Percentiles rank a stretch among this genome's conserved stretches.
Evolutionary conservation across 2,888 invertebrate genomes (phyloP).

Genomic region (Drosophila gaucha): DNA sequence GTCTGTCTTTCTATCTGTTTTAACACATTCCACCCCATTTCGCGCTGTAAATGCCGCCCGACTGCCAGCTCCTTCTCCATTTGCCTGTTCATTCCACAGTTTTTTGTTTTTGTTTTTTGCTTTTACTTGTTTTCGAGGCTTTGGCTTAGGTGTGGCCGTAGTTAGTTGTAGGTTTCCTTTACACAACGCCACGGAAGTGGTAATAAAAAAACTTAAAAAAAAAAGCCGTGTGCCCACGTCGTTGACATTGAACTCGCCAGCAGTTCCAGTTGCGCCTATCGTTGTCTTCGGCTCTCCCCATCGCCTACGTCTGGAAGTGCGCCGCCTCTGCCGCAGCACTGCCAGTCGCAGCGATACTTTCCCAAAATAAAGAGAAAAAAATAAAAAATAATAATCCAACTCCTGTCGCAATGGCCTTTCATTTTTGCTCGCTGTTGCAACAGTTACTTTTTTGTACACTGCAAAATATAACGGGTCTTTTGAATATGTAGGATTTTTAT

Average conservation of each 20-base stretch:
- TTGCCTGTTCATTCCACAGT: slow-evolving; percentile 25
- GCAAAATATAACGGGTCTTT: slow-evolving; percentile 5
- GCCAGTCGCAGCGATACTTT: slow-evolving; percentile 60
- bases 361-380: slow-evolving; percentile 37
- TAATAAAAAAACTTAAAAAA: slow-evolving; percentile 34
- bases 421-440: slow-evolving; percentile 57
- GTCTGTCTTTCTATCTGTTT: slow-evolving; percentile 54
- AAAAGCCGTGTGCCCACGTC: slow-evolving; percentile 47
- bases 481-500: neutral
- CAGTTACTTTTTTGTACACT: slow-evolving; percentile 58
- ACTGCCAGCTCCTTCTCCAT: slow-evolving; percentile 43
- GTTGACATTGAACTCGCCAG: slow-evolving; percentile 74
- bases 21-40: slow-evolving; percentile 78
- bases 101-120: slow-evolving; percentile 55
- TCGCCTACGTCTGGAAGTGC: slow-evolving; percentile 6
- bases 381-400: slow-evolving; percentile 14
- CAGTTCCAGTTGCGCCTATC: slow-evolving; percentile 41
- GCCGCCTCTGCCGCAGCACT: slow-evolving; percentile 3
- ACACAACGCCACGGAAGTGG: slow-evolving; percentile 64
- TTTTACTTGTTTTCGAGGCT: slow-evolving; percentile 55
- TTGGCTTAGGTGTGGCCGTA: slow-evolving; percentile 73
- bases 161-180: slow-evolving; percentile 62
- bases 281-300: slow-evolving; percentile 1
- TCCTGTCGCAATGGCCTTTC: slow-evolving; percentile 67
- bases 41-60: slow-evolving; percentile 57